Evolutionary conservation across 2,888 invertebrate species (phyloP).

Genomic region (Allygus modestus): DNA sequence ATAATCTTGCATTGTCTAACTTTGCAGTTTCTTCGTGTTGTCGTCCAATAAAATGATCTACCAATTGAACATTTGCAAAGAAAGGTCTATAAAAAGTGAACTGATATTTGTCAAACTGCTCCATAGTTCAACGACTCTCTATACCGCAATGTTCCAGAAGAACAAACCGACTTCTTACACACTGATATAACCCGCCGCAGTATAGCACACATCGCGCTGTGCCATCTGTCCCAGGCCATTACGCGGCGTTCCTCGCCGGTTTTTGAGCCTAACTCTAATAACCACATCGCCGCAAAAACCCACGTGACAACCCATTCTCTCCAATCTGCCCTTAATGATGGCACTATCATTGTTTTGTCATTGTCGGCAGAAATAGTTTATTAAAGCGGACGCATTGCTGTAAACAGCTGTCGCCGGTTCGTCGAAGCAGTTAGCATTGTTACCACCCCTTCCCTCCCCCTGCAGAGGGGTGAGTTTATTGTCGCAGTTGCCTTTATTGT

Average conservation of each 20-base stretch:
- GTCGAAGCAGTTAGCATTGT: conserved; percentile 1
- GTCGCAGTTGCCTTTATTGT: background rate
- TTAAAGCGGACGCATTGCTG: conserved; percentile 22
- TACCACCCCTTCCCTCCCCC: background rate
- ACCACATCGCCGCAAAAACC: conserved; percentile 44
- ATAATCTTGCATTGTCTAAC: too few relatives aligned
- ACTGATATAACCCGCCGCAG: background rate
- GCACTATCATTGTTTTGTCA: conserved; percentile 55
- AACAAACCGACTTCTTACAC: background rate
- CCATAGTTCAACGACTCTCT: background rate
- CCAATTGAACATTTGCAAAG: too few relatives aligned
- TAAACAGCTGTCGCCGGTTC: conserved; percentile 41
- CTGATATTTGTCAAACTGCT: too few relatives aligned
- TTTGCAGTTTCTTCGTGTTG: too few relatives aligned
- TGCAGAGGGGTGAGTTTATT: background rate
- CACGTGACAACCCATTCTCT: conserved; percentile 55
- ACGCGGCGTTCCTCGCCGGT: conserved; percentile 1
- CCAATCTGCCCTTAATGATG: conserved; percentile 56
- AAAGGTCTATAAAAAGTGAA: too few relatives aligned
- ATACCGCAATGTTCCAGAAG: background rate
- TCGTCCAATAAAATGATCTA: too few relatives aligned
- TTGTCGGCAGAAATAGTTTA: conserved; percentile 50
- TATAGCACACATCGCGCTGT: background rate
- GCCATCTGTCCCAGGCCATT: conserved; percentile 22
- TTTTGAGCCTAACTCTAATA: conserved; percentile 55